Conservation (phyloP, 2,797 vertebrate genomes). For the Schizopygopsis pylzovi region DNA sequence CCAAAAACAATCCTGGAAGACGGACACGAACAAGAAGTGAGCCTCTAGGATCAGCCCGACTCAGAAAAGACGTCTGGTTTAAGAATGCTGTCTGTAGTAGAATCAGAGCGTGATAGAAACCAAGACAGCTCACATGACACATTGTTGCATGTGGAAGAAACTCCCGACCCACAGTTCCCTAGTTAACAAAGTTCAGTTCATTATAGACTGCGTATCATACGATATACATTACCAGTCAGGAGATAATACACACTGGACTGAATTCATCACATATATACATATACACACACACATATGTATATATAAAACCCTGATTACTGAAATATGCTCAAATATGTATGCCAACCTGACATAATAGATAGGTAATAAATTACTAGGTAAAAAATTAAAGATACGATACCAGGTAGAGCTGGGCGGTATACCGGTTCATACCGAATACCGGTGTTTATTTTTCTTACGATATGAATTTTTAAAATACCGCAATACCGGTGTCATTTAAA, state of each 20-base stretch:
- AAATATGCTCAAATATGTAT: too few species aligned
- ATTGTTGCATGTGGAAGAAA: constrained; percentile 19
- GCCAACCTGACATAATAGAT: too few species aligned
- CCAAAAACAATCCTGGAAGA: not conserved
- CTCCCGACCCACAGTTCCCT: not conserved
- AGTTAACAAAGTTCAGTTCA: not conserved
- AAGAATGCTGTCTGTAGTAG: not conserved
- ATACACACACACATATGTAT: too few species aligned
- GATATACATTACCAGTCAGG: not conserved
- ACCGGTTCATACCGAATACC: too few species aligned
- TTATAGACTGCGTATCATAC: not conserved
- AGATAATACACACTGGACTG: not conserved
- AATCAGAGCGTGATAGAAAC: not conserved
- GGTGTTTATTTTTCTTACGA: too few species aligned
- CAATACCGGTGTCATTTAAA: too few species aligned
- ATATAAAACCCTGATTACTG: too few species aligned
- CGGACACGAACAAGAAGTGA: not conserved
- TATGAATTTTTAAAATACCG: too few species aligned
- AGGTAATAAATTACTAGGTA: too few species aligned
- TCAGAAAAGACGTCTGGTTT: not conserved
- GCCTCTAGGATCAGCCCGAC: not conserved
- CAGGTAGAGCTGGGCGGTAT: too few species aligned
- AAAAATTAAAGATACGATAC: not conserved
- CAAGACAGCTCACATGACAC: constrained; percentile 25
- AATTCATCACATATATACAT: not conserved